Conservation (phyloP, 1,140 invertebrate genomes). For the Drosophila lini region DNA sequence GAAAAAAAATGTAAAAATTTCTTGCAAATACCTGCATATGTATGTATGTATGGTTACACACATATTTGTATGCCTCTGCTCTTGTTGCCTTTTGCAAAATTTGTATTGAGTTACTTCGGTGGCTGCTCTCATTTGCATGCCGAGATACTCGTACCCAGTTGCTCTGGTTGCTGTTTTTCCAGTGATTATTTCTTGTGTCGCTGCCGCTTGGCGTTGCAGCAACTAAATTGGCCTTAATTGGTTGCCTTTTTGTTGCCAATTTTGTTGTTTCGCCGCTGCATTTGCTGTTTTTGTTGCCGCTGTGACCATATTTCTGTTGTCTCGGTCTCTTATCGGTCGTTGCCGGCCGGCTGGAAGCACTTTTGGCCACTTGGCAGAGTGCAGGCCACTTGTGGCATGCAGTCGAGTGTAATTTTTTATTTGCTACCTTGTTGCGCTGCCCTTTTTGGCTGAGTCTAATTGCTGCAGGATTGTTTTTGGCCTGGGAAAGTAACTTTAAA, state of each 20-base stretch:
- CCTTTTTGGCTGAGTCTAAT: constrained; percentile 34
- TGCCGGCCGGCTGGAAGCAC: constrained; percentile 68
- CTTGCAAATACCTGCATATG: constrained; percentile 47
- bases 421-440: constrained; percentile 25
- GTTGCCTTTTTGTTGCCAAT: constrained; percentile 67
- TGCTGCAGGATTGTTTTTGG: constrained; percentile 18
- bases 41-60: constrained; percentile 7
- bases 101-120: constrained; percentile 76
- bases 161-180: constrained; percentile 55
- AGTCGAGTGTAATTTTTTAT: constrained; percentile 41
- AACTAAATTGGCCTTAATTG: constrained; percentile 82
- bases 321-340: constrained; percentile 72
- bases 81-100: constrained; percentile 38
- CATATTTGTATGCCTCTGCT: constrained; percentile 30
- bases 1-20: constrained; percentile 42
- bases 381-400: constrained; percentile 64
- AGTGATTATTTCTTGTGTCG: constrained; percentile 78
- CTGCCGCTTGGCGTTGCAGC: constrained; percentile 68
- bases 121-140: constrained; percentile 78
- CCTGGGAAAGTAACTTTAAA: constrained; percentile 11
- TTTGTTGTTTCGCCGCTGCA: constrained; percentile 53
- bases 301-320: constrained; percentile 63
- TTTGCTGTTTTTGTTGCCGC: constrained; percentile 45
- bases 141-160: constrained; percentile 39
- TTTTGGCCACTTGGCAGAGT: constrained; percentile 37